Conservation (phyloP, 2,113 vertebrate genomes). For the Proterorhinus semilunaris region DNA sequence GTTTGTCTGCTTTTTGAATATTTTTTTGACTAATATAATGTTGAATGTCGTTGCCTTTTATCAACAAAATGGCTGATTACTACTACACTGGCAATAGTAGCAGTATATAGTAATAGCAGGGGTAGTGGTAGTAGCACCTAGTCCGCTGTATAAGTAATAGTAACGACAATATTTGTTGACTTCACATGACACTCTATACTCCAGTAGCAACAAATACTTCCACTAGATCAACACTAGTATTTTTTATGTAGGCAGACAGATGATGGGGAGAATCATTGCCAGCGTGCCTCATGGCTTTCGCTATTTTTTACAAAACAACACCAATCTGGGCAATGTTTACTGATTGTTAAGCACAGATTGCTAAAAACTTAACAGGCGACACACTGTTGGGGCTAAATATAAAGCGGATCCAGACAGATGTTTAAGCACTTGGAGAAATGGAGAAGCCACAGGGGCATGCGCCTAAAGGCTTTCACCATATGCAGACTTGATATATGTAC, state of each 20-base stretch:
- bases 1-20: no score
- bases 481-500: conserved; percentile 55
- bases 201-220: background rate
- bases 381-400: conserved; percentile 59
- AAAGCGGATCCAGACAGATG: conserved; percentile 67
- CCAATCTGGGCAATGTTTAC: conserved; percentile 30
- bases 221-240: background rate
- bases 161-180: background rate
- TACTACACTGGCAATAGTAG: no score
- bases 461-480: conserved; percentile 68
- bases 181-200: background rate
- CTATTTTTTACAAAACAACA: conserved; percentile 5
- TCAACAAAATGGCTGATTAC: no score
- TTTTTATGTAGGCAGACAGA: background rate
- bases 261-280: conserved; percentile 8
- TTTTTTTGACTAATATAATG: no score
- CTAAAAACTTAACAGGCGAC: conserved; percentile 55
- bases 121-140: background rate
- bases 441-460: conserved; percentile 59
- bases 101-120: no score
- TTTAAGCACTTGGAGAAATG: conserved; percentile 70
- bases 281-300: conserved; percentile 8
- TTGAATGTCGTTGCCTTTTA: no score
- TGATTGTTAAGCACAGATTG: conserved; percentile 65
- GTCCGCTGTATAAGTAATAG: background rate